A percentile compares a stretch with the other conserved stretches of the same genome.
Conservation (phyloP, 2,888 invertebrate genomes). For the Netelia virgata region DNA sequence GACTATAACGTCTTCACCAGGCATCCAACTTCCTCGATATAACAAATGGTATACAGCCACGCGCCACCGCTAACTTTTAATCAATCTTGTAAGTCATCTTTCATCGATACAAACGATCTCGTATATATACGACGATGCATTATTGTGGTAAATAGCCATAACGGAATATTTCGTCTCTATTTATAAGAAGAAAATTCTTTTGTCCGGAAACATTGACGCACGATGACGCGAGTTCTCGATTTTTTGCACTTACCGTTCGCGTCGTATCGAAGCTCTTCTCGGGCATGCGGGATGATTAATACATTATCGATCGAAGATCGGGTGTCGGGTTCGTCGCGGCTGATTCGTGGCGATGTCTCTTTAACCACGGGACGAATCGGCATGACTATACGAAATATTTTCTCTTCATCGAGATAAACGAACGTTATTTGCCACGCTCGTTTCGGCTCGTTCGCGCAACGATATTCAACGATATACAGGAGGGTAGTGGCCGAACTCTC, state of each 20-base stretch:
- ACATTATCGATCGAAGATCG: conserved; percentile 53
- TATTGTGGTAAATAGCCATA: conserved; percentile 37
- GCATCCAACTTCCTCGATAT: conserved; percentile 4
- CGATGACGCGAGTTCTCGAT: conserved; percentile 24
- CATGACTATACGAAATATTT: conserved; percentile 39
- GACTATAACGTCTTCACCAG: conserved; percentile 5
- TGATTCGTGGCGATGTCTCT: conserved; percentile 39
- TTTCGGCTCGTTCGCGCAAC: conserved; percentile 13
- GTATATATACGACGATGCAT: not conserved
- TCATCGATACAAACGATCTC: too few relatives aligned
- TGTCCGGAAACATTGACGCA: not conserved
- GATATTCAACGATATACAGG: not conserved
- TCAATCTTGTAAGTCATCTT: conserved; percentile 22
- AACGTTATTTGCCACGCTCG: conserved; percentile 44
- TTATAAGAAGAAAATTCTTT: conserved; percentile 9
- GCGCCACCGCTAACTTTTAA: conserved; percentile 34
- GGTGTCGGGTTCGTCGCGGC: conserved; percentile 8
- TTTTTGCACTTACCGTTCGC: not conserved
- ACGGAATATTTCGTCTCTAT: conserved; percentile 7
- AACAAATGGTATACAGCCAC: conserved; percentile 28
- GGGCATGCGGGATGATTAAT: conserved; percentile 51
- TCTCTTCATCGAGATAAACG: conserved; percentile 5
- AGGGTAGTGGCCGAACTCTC: conserved; percentile 7
- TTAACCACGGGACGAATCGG: conserved; percentile 25
- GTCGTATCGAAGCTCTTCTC: not conserved